phyloP scores from a whole-genome alignment of 2,113 vertebrate genomes.

The Tinamus guttatus region DNA sequence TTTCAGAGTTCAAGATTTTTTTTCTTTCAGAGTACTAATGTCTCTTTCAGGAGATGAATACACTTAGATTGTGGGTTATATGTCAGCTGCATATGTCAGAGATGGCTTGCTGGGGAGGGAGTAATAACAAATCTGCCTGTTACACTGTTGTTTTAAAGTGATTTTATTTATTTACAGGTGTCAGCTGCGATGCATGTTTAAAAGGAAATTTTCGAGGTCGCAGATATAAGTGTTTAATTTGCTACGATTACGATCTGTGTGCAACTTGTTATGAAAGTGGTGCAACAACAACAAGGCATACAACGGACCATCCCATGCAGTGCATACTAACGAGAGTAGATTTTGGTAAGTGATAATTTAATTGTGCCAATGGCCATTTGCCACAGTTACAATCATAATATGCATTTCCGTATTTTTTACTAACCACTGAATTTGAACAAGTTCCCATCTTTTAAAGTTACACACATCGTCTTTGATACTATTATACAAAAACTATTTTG shows the following conservation, averaged over 20 bases:
- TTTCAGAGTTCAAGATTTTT: not conserved
- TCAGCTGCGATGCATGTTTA: constrained; percentile 99
- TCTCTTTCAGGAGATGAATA: not conserved
- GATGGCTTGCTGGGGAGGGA: not conserved
- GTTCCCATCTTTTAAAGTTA: not conserved
- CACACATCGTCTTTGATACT: not conserved
- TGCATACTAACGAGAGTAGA: constrained; percentile 99
- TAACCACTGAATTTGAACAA: not conserved
- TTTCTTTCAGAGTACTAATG: not conserved
- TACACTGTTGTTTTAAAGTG: constrained; percentile 21
- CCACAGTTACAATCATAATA: not conserved
- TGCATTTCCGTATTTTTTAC: not conserved
- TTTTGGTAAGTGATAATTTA: constrained; percentile 87
- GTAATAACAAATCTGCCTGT: not conserved
- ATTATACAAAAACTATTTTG: not conserved
- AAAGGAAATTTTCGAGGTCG: constrained; percentile 99
- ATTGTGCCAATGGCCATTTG: not conserved
- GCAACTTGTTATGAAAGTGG: constrained; percentile 99
- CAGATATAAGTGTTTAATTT: constrained; percentile 99
- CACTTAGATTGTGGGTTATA: not conserved
- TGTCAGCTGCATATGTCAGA: not conserved
- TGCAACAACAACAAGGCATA: constrained; percentile 96
- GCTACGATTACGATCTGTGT: constrained; percentile 99
- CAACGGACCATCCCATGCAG: constrained; percentile 99
- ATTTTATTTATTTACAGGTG: constrained; percentile 84